These are phyloP conservation scores for Gymnocheta viridis DNA, from an alignment of 2,888 invertebrate species.

Conservation along the genomic window DNA sequence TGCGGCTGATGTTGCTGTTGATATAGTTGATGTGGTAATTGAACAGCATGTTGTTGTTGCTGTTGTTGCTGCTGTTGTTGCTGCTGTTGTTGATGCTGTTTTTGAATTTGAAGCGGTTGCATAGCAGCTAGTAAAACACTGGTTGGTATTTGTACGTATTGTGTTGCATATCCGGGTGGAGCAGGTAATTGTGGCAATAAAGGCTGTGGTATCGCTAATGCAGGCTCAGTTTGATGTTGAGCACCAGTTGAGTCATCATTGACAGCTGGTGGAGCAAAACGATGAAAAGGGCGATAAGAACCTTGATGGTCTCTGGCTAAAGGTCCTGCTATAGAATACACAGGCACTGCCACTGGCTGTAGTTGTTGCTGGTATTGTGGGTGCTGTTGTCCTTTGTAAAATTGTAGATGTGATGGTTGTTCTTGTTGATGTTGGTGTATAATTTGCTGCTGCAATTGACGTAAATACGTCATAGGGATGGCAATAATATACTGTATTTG, in stretches of 20 bases:
- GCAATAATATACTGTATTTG: conserved; percentile 79
- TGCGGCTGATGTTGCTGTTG: conserved; percentile 55
- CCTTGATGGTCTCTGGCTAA: conserved; percentile 77
- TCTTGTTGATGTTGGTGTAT: conserved; percentile 62
- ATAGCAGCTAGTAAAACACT: conserved; percentile 74
- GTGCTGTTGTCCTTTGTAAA: conserved; percentile 44
- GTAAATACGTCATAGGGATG: conserved; percentile 77
- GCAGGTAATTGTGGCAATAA: conserved; percentile 31
- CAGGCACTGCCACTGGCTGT: conserved; percentile 29
- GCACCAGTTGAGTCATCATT: conserved; percentile 65
- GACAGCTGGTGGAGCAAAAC: conserved; percentile 54
- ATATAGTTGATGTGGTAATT: conserved; percentile 29
- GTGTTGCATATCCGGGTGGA: conserved; percentile 66
- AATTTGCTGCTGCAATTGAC: conserved; percentile 76
- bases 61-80: conserved; percentile 42
- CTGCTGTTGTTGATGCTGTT: conserved; percentile 22
- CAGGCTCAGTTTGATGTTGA: conserved; percentile 35
- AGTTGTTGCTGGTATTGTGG: conserved; percentile 53
- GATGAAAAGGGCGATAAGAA: conserved; percentile 73
- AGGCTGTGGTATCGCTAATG: background rate
- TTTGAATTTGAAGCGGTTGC: conserved; percentile 68
- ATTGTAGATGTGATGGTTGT: conserved; percentile 48
- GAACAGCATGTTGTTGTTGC: conserved; percentile 21
- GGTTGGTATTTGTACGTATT: conserved; percentile 75
- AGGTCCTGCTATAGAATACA: conserved; percentile 72